phyloP scores from a whole-genome alignment of 1,140 invertebrate species.

The Phymastichus coffea region DNA sequence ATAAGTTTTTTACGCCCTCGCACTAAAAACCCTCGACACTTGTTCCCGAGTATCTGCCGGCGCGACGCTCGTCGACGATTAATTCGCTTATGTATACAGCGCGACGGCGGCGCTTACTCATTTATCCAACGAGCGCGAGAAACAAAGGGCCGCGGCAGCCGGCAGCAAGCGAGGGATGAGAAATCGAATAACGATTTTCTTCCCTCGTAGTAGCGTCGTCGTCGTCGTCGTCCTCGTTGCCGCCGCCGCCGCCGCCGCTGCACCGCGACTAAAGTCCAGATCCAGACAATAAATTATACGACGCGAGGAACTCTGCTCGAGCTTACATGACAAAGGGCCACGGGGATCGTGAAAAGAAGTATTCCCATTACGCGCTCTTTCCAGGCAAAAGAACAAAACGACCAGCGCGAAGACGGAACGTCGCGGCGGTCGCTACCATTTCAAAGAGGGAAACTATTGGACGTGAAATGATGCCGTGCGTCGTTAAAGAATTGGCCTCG shows the following conservation, averaged over 20 bases:
- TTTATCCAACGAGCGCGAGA: not conserved
- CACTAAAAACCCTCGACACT: slow-evolving; percentile 3
- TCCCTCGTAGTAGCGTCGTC: no score
- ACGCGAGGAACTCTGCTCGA: not conserved
- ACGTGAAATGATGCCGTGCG: slow-evolving; percentile 4
- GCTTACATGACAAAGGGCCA: slow-evolving; percentile 16
- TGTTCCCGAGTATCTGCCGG: not conserved
- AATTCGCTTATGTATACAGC: slow-evolving; percentile 1
- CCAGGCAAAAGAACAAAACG: not conserved
- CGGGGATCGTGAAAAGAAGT: slow-evolving; percentile 10
- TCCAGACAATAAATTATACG: slow-evolving; percentile 15
- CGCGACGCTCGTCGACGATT: not conserved
- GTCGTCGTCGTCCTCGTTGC: no score
- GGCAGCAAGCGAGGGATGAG: not conserved
- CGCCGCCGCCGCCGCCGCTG: no score
- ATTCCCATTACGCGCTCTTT: slow-evolving; percentile 18
- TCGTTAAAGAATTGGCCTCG: no score
- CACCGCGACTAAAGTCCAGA: no score
- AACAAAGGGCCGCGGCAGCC: not conserved
- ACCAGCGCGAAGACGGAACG: not conserved
- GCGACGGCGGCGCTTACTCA: not conserved
- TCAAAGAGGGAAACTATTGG: slow-evolving; percentile 21
- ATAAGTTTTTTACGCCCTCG: slow-evolving; percentile 10
- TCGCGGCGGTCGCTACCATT: slow-evolving; percentile 1
- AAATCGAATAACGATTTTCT: slow-evolving; percentile 18